Percentiles rank a stretch among this genome's conserved stretches.
These are phyloP conservation scores for Conus ventricosus DNA, from an alignment of 1,140 invertebrate species.

Conservation along the genomic window DNA sequence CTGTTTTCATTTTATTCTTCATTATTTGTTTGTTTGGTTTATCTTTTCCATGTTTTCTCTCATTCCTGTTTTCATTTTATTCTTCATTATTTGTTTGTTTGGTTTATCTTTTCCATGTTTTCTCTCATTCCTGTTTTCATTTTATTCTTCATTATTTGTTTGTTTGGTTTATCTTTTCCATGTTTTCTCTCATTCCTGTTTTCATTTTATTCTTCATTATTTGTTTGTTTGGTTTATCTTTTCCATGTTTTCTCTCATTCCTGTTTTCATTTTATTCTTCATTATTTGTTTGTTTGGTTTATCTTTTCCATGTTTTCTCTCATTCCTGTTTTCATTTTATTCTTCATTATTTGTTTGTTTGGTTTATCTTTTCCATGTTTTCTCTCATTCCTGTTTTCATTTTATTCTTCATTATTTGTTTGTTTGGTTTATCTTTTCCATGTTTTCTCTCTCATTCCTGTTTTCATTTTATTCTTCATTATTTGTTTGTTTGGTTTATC, in stretches of 20 bases:
- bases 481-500: constrained; percentile 25
- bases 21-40: constrained; percentile 19
- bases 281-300: constrained; percentile 19
- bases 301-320: too few species aligned
- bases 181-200: background rate
- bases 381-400: background rate
- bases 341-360: constrained; percentile 18
- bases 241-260: too few species aligned
- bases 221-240: too few species aligned
- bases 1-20: background rate
- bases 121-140: background rate
- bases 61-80: background rate
- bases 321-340: background rate
- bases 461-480: constrained; percentile 3
- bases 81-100: constrained; percentile 18
- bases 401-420: constrained; percentile 20
- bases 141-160: constrained; percentile 20
- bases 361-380: too few species aligned
- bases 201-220: constrained; percentile 8
- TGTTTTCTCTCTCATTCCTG: too few species aligned
- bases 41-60: too few species aligned
- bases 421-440: too few species aligned
- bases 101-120: too few species aligned
- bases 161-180: too few species aligned
- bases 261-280: background rate